phyloP scores from a whole-genome alignment of 2,113 vertebrate genomes.

The Pagrus major region DNA sequence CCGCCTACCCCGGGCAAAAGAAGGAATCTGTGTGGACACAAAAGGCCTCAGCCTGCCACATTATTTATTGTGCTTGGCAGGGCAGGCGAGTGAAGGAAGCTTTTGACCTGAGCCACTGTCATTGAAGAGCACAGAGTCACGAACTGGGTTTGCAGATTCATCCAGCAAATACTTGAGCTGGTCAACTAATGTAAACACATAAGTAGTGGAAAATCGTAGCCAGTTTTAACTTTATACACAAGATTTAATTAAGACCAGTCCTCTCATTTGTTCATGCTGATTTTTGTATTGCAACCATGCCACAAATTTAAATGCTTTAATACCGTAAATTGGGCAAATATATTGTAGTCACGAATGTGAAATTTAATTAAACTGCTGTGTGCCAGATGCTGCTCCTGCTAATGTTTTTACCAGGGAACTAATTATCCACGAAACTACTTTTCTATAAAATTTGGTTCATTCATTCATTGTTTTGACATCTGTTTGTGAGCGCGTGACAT shows the following conservation, averaged over 20 bases:
- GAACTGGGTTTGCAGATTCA: slow-evolving; percentile 42
- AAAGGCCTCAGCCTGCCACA: slow-evolving; percentile 79
- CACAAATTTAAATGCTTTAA: neutral
- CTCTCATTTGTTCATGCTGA: neutral
- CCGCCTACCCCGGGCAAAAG: slow-evolving; percentile 90
- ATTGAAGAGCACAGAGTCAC: slow-evolving; percentile 41
- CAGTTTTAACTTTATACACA: neutral
- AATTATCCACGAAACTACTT: neutral
- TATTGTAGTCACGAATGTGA: neutral
- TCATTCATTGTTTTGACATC: neutral
- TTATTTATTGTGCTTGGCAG: slow-evolving; percentile 85
- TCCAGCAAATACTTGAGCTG: slow-evolving; percentile 26
- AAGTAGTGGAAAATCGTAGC: neutral
- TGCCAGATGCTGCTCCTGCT: neutral
- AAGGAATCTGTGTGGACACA: slow-evolving; percentile 91
- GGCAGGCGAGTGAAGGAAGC: slow-evolving; percentile 73
- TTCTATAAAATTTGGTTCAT: neutral
- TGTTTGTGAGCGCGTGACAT: neutral
- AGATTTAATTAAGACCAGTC: neutral
- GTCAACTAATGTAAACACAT: neutral
- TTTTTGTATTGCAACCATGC: neutral
- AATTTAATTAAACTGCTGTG: neutral
- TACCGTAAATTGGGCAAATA: neutral
- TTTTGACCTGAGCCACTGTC: slow-evolving; percentile 74
- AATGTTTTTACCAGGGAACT: neutral